These are phyloP conservation scores for Acanthacorydalis orientalis DNA, from an alignment of 2,888 invertebrate genomes.

Conservation along the genomic window DNA sequence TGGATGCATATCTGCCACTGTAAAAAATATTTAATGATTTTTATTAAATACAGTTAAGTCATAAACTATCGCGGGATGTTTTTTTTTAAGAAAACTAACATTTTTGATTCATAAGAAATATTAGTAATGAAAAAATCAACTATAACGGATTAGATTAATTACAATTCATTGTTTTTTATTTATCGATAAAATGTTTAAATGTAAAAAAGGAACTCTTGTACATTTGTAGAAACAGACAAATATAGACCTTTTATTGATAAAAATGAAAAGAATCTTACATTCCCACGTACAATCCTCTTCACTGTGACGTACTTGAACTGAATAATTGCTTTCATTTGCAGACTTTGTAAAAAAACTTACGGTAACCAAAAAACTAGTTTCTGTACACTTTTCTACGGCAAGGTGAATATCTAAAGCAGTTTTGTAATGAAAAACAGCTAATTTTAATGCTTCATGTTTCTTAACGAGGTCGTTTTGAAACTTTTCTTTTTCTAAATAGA, in stretches of 20 bases:
- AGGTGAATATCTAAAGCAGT: background rate
- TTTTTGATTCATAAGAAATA: too few species aligned
- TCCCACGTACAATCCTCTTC: background rate
- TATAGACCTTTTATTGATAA: background rate
- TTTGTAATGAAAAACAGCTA: background rate
- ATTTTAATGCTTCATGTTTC: background rate
- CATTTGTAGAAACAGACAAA: too few species aligned
- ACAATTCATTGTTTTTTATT: too few species aligned
- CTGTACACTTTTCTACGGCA: background rate
- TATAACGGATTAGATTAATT: too few species aligned
- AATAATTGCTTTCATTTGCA: background rate
- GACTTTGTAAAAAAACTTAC: background rate
- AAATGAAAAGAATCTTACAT: background rate
- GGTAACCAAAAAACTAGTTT: background rate
- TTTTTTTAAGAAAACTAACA: too few species aligned
- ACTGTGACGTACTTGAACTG: background rate
- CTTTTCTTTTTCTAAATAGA: background rate
- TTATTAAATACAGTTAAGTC: too few species aligned
- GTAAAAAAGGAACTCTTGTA: too few species aligned
- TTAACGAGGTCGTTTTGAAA: background rate
- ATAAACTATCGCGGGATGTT: too few species aligned
- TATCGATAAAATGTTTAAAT: too few species aligned
- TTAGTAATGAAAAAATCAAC: too few species aligned
- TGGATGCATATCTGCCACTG: slow-evolving; percentile 1
- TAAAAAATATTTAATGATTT: background rate